Evolutionary conservation across 1,140 invertebrate species (phyloP), one percentile per base, ranked within the genome.

Genomic region (Harpegnathos saltator): DNA sequence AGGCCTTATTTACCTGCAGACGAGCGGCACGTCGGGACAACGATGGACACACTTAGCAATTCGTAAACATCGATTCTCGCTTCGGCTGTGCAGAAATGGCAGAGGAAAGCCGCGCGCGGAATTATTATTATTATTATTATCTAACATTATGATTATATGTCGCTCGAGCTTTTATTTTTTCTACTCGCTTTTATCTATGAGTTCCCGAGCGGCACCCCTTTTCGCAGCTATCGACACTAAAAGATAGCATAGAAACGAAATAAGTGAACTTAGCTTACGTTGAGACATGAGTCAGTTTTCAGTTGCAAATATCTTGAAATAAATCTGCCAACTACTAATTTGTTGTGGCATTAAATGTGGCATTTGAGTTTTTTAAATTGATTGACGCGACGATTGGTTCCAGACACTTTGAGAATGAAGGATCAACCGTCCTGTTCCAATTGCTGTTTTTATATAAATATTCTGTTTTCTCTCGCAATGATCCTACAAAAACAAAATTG

Each of bases 61-160:
- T 65, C 38, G 78, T 85, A 74, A 82, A 85, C 69, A 74, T 85
- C 62, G 78, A 85, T 82, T 85, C 62, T 68, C 19, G 22, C 54
- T 75, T 75, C 24, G 44, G 75, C 65, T 80, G 75, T 80, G 59
- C 65, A 59, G 65, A 80, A 52, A 26, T 12, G n/a, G 48, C 74
- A 59, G 66, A 59, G 54, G 65, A 33, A 80, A 80, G 65, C 58
- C 65, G 75, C 9, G 38, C 29, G 1, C 58, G 11, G 54, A 44
- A 48, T 78, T 69, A n/a, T 26, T 24, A 7, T 54, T 2, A 52
- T 54, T 71, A 29, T 14, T 11, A 9, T 44, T 44, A 9, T 3
- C 3, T 44, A 44, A 44, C 7, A 44, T 44, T 9, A 11, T 9
- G 11, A 9, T 44, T 44, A 33, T n/a, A 3, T 33, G 11, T 44